Conservation (phyloP, 2,797 vertebrate genomes). For the Thunnus albacares region DNA sequence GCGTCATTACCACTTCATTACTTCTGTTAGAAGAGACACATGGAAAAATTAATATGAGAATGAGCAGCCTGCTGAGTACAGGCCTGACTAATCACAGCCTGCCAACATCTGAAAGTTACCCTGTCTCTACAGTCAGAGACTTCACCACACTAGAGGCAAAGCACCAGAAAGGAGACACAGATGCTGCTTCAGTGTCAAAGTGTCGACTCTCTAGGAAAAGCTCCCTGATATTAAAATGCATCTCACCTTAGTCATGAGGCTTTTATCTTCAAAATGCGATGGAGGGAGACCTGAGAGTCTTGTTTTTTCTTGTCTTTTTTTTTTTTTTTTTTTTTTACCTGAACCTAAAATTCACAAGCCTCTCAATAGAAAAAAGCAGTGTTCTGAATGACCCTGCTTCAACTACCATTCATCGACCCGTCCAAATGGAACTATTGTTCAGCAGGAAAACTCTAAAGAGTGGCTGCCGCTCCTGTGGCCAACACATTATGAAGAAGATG, state of each 20-base stretch:
- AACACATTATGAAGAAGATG: slow-evolving; percentile 48
- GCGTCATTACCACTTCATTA: slow-evolving; percentile 34
- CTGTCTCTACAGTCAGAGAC: slow-evolving; percentile 37
- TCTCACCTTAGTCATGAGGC: slow-evolving; percentile 39
- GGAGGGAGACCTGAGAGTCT: slow-evolving; percentile 10
- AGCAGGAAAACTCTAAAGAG: slow-evolving; percentile 31
- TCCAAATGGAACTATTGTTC: slow-evolving; percentile 67
- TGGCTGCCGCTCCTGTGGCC: slow-evolving; percentile 36
- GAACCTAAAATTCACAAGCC: slow-evolving; percentile 31
- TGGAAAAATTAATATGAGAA: slow-evolving; percentile 41
- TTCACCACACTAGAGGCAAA: slow-evolving; percentile 32
- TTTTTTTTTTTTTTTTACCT: slow-evolving; percentile 1
- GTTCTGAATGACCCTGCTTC: slow-evolving; percentile 25
- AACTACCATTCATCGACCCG: slow-evolving; percentile 55
- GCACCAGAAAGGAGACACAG: slow-evolving; percentile 28
- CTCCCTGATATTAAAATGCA: slow-evolving; percentile 29
- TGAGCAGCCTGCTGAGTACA: slow-evolving; percentile 32
- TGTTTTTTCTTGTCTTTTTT: background rate
- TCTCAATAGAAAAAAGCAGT: slow-evolving; percentile 10
- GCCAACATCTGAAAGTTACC: slow-evolving; percentile 40
- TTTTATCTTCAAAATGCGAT: slow-evolving; percentile 51
- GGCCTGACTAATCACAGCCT: slow-evolving; percentile 53
- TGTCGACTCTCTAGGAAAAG: slow-evolving; percentile 39
- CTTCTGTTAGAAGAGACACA: slow-evolving; percentile 50
- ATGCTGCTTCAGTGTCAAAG: slow-evolving; percentile 36